phyloP scores from a whole-genome alignment of 2,113 vertebrate genomes.

The Dipodomys spectabilis region DNA sequence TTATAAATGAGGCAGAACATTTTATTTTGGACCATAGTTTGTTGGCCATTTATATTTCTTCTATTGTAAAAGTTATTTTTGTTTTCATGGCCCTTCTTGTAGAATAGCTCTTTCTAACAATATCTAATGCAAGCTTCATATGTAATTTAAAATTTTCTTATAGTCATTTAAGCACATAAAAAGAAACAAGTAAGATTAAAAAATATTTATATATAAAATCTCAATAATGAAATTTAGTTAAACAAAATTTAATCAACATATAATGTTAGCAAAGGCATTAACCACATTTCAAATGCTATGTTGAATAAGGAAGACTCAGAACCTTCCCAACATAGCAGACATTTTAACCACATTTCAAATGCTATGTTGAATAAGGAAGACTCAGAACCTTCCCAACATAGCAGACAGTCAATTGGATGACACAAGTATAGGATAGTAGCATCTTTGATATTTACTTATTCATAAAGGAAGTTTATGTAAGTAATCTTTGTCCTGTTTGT shows the following conservation, averaged over 20 bases:
- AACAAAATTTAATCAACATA: background rate
- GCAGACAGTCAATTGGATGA: background rate
- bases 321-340: background rate
- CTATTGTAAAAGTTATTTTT: constrained; percentile 40
- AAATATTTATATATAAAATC: background rate
- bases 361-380: background rate
- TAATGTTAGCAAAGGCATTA: background rate
- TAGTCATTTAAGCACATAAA: constrained; percentile 4
- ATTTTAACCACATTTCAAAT: background rate
- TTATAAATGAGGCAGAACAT: background rate
- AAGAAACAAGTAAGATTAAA: constrained; percentile 25
- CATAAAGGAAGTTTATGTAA: background rate
- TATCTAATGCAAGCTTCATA: background rate
- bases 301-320: background rate
- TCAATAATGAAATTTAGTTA: background rate
- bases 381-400: background rate
- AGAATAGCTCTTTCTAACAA: background rate
- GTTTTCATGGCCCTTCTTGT: constrained; percentile 40
- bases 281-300: background rate
- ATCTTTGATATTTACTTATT: background rate
- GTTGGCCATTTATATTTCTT: constrained; percentile 1
- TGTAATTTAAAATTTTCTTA: background rate
- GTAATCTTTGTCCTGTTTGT: background rate
- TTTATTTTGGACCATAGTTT: background rate
- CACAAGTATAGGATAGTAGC: background rate